A percentile compares a stretch with the other conserved stretches of the same genome.
Evolutionary conservation across 2,113 vertebrate species (phyloP).

Genomic region (Bubo bubo): DNA sequence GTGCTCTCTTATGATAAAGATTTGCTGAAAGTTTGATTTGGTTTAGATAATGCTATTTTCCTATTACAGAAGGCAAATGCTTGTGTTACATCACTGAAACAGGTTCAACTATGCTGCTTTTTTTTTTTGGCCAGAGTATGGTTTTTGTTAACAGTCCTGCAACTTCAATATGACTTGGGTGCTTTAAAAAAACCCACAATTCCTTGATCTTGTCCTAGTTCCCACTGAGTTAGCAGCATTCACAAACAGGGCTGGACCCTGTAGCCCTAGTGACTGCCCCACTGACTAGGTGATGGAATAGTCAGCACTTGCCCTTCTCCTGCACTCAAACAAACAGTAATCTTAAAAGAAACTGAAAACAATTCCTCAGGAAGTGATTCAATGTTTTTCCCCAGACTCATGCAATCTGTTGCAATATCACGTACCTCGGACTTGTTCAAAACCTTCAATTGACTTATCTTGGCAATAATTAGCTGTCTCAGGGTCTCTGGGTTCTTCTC

Average conservation of each 20-base stretch:
- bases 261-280: background rate
- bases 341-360: background rate
- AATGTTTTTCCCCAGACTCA: background rate
- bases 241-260: background rate
- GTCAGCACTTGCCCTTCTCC: background rate
- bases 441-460: constrained; percentile 75
- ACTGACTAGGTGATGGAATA: background rate
- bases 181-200: background rate
- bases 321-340: background rate
- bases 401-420: background rate
- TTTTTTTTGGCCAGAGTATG: background rate
- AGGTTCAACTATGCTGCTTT: background rate
- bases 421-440: constrained; percentile 82
- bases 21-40: background rate
- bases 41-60: background rate
- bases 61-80: background rate
- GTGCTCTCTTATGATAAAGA: background rate
- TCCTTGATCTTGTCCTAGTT: background rate
- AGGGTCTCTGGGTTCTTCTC: constrained; percentile 76
- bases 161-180: background rate
- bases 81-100: background rate
- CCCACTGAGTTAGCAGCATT: background rate
- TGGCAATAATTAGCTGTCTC: constrained; percentile 87
- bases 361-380: background rate
- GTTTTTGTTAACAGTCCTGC: background rate